Percentiles rank a stretch among this genome's conserved stretches.
These are phyloP conservation scores for Cryptosula pallasiana DNA, from an alignment of 2,888 invertebrate species.

Conservation along the genomic window DNA sequence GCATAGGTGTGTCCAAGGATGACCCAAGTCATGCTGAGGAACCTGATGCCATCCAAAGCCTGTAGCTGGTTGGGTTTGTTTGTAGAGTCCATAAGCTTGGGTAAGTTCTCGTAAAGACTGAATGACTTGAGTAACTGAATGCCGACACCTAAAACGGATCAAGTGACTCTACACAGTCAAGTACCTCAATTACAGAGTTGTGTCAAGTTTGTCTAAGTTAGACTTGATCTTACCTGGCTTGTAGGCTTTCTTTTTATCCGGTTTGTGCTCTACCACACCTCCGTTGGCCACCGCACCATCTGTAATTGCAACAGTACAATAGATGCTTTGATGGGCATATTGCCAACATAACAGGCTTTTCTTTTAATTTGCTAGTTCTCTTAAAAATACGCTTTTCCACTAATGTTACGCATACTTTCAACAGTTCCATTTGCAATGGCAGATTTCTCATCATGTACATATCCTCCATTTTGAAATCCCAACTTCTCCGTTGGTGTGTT, in stretches of 20 bases:
- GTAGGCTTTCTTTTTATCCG: background rate
- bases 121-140: slow-evolving; percentile 28
- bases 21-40: slow-evolving; percentile 20
- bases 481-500: background rate
- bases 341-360: too few species aligned
- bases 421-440: background rate
- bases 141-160: background rate
- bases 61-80: slow-evolving; percentile 46
- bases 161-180: background rate
- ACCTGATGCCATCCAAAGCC: slow-evolving; percentile 13
- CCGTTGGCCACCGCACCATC: background rate
- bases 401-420: background rate
- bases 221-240: too few species aligned
- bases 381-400: too few species aligned
- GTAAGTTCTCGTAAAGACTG: slow-evolving; percentile 39
- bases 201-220: too few species aligned
- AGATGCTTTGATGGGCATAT: too few species aligned
- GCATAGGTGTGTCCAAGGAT: background rate
- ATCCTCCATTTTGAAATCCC: background rate
- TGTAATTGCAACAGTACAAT: background rate
- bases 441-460: slow-evolving; percentile 8
- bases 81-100: slow-evolving; percentile 53
- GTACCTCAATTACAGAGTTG: background rate
- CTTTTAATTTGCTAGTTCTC: too few species aligned
- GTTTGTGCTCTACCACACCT: background rate